Conservation (phyloP, 2,888 invertebrate species). For the Peribatodes rhomboidaria region DNA sequence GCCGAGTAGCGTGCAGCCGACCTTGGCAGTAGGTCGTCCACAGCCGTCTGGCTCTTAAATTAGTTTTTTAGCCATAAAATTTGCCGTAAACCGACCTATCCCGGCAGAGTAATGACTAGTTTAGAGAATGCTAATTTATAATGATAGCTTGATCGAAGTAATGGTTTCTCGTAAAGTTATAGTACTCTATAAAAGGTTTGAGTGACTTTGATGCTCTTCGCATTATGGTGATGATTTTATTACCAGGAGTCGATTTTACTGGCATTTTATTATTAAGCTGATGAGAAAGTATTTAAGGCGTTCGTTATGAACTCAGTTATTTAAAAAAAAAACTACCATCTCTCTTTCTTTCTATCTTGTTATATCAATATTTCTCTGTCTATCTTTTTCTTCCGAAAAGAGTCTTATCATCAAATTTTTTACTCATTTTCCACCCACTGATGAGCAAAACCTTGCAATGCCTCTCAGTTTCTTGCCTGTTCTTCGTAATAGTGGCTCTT, state of each 20-base stretch:
- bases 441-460: too few relatives aligned
- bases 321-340: too few relatives aligned
- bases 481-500: too few relatives aligned
- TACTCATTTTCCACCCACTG: too few relatives aligned
- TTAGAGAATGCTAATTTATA: constrained; percentile 40
- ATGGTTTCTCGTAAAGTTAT: constrained; percentile 33
- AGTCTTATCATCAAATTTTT: too few relatives aligned
- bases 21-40: constrained; percentile 65
- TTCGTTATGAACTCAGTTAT: too few relatives aligned
- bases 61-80: constrained; percentile 68
- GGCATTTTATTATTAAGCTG: constrained; percentile 1
- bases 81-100: constrained; percentile 54
- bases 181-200: constrained; percentile 26
- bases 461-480: too few relatives aligned
- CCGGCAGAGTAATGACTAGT: constrained; percentile 52
- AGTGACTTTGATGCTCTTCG: constrained; percentile 31
- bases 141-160: constrained; percentile 28
- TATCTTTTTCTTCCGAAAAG: too few relatives aligned
- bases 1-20: constrained; percentile 46
- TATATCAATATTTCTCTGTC: too few relatives aligned
- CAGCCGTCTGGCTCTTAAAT: constrained; percentile 53
- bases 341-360: too few relatives aligned
- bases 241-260: not conserved
- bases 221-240: constrained; percentile 19
- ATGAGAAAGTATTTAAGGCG: not conserved